A percentile compares a stretch with the other conserved stretches of the same genome.
Evolutionary conservation across 2,888 invertebrate species (phyloP).

Genomic region (Caenorhabditis panamensis): DNA sequence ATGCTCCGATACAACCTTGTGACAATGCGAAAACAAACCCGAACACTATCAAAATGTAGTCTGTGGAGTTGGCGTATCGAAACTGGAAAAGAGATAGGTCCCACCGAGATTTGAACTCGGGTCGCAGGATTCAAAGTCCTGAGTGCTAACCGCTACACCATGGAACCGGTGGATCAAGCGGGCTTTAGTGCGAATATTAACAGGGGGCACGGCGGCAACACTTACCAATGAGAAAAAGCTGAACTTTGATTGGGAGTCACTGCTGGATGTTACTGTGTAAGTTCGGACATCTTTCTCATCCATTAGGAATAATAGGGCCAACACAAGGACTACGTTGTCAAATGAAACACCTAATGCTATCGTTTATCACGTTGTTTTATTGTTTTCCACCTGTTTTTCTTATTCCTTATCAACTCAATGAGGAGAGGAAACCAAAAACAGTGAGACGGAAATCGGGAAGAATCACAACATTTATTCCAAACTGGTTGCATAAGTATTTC

Average conservation of each 20-base stretch:
- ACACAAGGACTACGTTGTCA: not conserved
- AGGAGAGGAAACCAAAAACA: not conserved
- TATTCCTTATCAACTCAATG: conserved; percentile 15
- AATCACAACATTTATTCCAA: conserved; percentile 10
- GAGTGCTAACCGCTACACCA: conserved; percentile 72
- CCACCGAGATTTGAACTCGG: conserved; percentile 68
- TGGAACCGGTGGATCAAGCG: conserved; percentile 26
- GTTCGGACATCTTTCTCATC: conserved; percentile 8
- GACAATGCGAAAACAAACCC: conserved; percentile 28
- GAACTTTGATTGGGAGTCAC: not conserved
- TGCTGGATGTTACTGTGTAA: not conserved
- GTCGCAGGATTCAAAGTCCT: conserved; percentile 73
- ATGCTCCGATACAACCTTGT: conserved; percentile 35
- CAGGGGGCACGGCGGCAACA: too few species aligned
- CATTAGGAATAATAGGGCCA: conserved; percentile 2
- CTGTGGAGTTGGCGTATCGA: conserved; percentile 36
- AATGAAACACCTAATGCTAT: conserved; percentile 24
- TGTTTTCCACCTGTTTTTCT: conserved; percentile 31
- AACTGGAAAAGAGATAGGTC: conserved; percentile 45
- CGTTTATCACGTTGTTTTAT: conserved; percentile 27
- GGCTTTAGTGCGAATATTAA: not conserved
- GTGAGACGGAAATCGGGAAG: not conserved
- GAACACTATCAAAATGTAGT: conserved; percentile 24
- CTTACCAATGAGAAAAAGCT: conserved; percentile 14
- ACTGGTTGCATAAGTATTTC: not conserved